phyloP scores from a whole-genome alignment of 2,797 vertebrate species.

The Salarias fasciatus region DNA sequence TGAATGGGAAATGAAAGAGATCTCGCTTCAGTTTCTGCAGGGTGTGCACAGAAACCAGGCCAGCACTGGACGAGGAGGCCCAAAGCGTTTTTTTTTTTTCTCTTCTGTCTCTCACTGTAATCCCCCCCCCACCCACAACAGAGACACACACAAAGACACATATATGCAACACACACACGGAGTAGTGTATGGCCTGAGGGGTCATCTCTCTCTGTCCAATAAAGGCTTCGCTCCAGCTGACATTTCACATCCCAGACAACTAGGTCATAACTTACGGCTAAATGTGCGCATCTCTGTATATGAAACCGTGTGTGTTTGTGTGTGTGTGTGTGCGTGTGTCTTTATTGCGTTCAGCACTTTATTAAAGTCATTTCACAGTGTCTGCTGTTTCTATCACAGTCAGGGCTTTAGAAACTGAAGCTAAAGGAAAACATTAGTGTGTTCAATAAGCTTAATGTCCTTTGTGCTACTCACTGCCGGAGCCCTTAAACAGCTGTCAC shows the following conservation, averaged over 20 bases:
- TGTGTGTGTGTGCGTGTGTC: slow-evolving; percentile 17
- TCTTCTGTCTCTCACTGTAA: slow-evolving; percentile 31
- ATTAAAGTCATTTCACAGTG: slow-evolving; percentile 16
- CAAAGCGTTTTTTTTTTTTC: slow-evolving; percentile 44
- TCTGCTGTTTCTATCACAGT: slow-evolving; percentile 14
- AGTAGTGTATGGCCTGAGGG: slow-evolving; percentile 57
- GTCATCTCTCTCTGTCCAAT: slow-evolving; percentile 67
- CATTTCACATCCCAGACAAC: slow-evolving; percentile 78
- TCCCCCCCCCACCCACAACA: slow-evolving; percentile 12
- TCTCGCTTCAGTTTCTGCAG: slow-evolving; percentile 48
- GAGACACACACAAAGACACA: slow-evolving; percentile 24
- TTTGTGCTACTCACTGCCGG: slow-evolving; percentile 39
- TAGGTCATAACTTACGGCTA: slow-evolving; percentile 79
- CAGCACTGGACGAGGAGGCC: slow-evolving; percentile 62
- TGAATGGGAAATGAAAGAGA: slow-evolving; percentile 58
- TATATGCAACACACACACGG: slow-evolving; percentile 24
- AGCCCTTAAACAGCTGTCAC: slow-evolving; percentile 54
- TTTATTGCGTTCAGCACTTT: slow-evolving; percentile 1
- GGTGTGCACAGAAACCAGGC: slow-evolving; percentile 68
- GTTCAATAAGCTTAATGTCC: slow-evolving; percentile 3
- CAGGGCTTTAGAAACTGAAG: slow-evolving; percentile 13
- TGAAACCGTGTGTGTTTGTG: slow-evolving; percentile 30
- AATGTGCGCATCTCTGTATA: slow-evolving; percentile 50
- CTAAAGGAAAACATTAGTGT: not conserved
- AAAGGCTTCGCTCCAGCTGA: slow-evolving; percentile 72